Evolutionary conservation across 2,888 invertebrate genomes (phyloP).

Genomic region (Agonopterix alstromeriana): DNA sequence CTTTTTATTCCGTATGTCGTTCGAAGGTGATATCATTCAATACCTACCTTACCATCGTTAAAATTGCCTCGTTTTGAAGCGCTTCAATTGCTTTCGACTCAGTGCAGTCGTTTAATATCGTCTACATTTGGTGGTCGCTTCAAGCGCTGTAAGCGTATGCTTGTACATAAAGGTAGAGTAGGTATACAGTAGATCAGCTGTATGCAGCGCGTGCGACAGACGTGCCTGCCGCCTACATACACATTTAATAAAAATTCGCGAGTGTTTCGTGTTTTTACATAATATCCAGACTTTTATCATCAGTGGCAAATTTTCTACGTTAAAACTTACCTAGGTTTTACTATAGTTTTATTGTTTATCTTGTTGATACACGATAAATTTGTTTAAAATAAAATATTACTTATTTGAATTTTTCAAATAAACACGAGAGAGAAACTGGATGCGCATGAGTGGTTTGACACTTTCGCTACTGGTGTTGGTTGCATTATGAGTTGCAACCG

Average conservation of each 20-base stretch:
- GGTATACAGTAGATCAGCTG: slow-evolving; percentile 48
- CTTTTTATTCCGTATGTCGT: slow-evolving; percentile 4
- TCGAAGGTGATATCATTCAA: slow-evolving; percentile 19
- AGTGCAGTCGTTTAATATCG: not conserved
- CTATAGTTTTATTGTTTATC: not conserved
- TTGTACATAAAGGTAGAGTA: slow-evolving; percentile 20
- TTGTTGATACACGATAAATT: slow-evolving; percentile 1
- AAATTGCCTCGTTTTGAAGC: slow-evolving; percentile 14
- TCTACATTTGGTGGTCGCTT: slow-evolving; percentile 16
- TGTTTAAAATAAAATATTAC: slow-evolving; percentile 3
- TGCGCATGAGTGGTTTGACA: slow-evolving; percentile 56
- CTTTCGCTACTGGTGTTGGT: slow-evolving; percentile 45
- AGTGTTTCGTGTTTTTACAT: slow-evolving; percentile 33
- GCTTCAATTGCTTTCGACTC: slow-evolving; percentile 21
- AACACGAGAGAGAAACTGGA: slow-evolving; percentile 39
- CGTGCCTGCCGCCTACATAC: slow-evolving; percentile 31
- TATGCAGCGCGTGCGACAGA: slow-evolving; percentile 35
- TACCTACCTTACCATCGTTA: slow-evolving; percentile 14
- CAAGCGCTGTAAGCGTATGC: slow-evolving; percentile 34
- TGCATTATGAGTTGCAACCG: slow-evolving; percentile 23
- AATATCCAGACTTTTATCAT: not conserved
- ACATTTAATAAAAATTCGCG: slow-evolving; percentile 30
- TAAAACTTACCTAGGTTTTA: not conserved
- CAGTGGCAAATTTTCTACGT: not conserved
- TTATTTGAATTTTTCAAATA: slow-evolving; percentile 8